These are phyloP conservation scores for Vulpes lagopus DNA, from an alignment of 2,113 vertebrate genomes.

Conservation along the genomic window DNA sequence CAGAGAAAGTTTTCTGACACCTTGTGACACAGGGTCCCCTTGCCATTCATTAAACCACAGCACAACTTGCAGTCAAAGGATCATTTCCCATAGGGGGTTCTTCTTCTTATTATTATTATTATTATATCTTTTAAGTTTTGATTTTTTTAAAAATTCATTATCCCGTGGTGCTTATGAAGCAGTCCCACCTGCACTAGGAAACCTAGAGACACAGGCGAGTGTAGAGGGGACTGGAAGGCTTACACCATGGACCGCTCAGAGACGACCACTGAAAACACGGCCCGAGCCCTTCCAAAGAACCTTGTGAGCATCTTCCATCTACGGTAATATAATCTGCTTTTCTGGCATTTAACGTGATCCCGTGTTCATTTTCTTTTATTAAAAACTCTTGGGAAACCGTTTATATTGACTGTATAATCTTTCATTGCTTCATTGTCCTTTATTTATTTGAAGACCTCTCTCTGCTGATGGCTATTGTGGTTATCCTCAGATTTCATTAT, in stretches of 20 bases:
- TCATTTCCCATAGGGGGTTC: rapidly evolving
- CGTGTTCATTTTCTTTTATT: background rate
- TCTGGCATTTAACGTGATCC: too few relatives aligned
- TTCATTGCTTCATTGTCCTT: background rate
- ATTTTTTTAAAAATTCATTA: background rate
- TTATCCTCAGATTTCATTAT: background rate
- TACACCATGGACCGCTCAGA: rapidly evolving
- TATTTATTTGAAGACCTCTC: background rate
- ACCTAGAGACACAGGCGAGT: background rate
- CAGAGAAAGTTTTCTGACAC: rapidly evolving
- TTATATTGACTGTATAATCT: background rate
- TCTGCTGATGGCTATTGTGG: background rate
- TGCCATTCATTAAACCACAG: rapidly evolving
- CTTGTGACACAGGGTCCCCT: rapidly evolving
- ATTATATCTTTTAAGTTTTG: too few relatives aligned
- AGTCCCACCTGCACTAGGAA: rapidly evolving
- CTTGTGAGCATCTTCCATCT: rapidly evolving
- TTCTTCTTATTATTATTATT: too few relatives aligned
- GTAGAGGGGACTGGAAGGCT: rapidly evolving
- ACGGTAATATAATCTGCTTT: rapidly evolving
- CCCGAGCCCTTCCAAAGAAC: rapidly evolving
- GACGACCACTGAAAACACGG: rapidly evolving
- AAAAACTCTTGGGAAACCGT: background rate
- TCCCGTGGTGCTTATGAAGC: background rate
- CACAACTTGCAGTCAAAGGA: rapidly evolving